Evolutionary conservation across 2,113 vertebrate species (phyloP).

Genomic region (Natator depressus): DNA sequence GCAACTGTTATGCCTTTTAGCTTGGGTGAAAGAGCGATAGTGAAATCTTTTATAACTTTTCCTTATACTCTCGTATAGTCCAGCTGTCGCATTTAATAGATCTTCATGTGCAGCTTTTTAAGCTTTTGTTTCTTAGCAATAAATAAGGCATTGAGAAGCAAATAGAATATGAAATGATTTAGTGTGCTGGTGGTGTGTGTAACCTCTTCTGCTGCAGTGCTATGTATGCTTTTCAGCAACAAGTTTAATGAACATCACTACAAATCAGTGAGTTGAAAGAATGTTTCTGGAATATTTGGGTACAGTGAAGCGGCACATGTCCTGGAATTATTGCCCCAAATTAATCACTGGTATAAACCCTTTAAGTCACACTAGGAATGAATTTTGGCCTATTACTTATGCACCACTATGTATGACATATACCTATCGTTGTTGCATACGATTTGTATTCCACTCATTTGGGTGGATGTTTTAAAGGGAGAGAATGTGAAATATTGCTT

Average conservation of each 20-base stretch:
- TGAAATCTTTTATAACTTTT: neutral
- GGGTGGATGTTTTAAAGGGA: neutral
- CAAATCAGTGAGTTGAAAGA: neutral
- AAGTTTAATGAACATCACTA: neutral
- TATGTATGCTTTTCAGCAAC: neutral
- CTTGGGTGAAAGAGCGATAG: neutral
- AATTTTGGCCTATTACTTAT: neutral
- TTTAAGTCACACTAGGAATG: neutral
- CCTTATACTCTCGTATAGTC: neutral
- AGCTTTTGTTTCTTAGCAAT: neutral
- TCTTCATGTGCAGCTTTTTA: neutral
- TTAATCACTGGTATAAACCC: neutral
- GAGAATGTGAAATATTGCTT: accelerated
- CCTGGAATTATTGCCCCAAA: neutral
- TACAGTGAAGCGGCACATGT: neutral
- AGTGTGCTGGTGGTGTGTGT: neutral
- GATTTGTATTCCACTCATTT: accelerated
- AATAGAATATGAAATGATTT: neutral
- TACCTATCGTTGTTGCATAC: neutral
- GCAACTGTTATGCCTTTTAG: neutral
- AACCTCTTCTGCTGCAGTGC: neutral
- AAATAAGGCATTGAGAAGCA: neutral
- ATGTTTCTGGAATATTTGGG: neutral
- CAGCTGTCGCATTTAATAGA: neutral
- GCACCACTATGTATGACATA: neutral